Evolutionary conservation across 2,113 vertebrate species (phyloP), one percentile per base, ranked within the genome.

Genomic region (Anguilla rostrata): DNA sequence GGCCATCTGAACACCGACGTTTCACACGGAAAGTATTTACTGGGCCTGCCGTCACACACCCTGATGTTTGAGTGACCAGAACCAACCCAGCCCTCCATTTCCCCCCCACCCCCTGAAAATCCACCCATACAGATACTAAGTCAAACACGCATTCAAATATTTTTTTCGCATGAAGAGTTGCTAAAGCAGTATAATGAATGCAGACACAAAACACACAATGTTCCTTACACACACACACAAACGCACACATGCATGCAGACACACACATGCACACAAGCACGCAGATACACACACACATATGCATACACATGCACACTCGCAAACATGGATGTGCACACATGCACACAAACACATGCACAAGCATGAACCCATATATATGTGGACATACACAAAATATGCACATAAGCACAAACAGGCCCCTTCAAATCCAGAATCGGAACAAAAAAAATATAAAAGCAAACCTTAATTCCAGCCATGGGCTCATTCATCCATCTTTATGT

Each of bases 371-470:
- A 9, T 2, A 46, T 46, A 34, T 34, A 34, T 34, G 34, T 34
- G 34, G 34, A 34, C 34, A 34, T 34, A 34, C 34, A 34, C 34
- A 34, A 34, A 34, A 34, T 34, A 34, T 34, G 34, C 34, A 34
- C 34, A 34, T 34, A 34, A 34, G 34, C 34, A 34, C 34, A 34
- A 34, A 34, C 34, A 34, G 34, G 34, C 53, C 15, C 53, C 53
- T 56, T 56, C 9, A 56, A 56, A 56, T 12, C 53, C 8, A 56
- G 8, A 56, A 56, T 56, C 8, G 8, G 53, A 56, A 56, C 82
- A 89, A 39, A 83, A 84, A 49, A 81, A 89, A 93, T 88, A 34
- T 34, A 34, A 34, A 34, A 85, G 85, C 88, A 81, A 84, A 75
- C 80, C 53, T 63, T 84, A 56, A 15, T 15, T 15, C 53, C 53